phyloP scores from a whole-genome alignment of 2,888 invertebrate genomes.

The Abrostola triplasia region DNA sequence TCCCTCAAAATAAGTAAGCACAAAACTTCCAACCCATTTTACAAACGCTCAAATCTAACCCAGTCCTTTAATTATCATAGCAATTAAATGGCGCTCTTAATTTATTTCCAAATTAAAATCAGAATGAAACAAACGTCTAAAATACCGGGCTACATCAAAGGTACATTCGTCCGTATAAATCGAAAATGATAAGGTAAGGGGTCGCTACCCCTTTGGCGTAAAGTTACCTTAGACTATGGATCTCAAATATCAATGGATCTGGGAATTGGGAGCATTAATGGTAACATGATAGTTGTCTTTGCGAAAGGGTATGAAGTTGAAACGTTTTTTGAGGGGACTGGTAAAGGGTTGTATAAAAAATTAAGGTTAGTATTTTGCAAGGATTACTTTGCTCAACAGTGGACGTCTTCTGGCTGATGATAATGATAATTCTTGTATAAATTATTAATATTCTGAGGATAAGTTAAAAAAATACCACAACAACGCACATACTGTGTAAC shows the following conservation, averaged over 20 bases:
- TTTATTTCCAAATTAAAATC: slow-evolving; percentile 37
- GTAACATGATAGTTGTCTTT: slow-evolving; percentile 51
- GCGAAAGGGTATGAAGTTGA: slow-evolving; percentile 37
- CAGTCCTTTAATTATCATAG: slow-evolving; percentile 4
- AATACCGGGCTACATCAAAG: slow-evolving; percentile 41
- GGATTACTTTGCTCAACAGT: too few species aligned
- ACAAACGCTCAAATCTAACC: not conserved
- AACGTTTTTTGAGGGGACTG: slow-evolving; percentile 17
- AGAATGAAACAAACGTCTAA: slow-evolving; percentile 37
- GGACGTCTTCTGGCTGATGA: too few species aligned
- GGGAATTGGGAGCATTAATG: slow-evolving; percentile 43
- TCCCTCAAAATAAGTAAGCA: not conserved
- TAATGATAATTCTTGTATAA: too few species aligned
- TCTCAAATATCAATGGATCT: slow-evolving; percentile 49
- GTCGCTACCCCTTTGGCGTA: slow-evolving; percentile 31
- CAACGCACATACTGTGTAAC: too few species aligned
- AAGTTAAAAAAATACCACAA: too few species aligned
- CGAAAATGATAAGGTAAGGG: slow-evolving; percentile 38
- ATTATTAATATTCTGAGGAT: too few species aligned
- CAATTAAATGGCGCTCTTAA: slow-evolving; percentile 31
- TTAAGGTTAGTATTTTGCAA: too few species aligned
- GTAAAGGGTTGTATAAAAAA: not conserved
- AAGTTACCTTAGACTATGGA: slow-evolving; percentile 46
- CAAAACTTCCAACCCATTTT: not conserved
- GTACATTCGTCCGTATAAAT: slow-evolving; percentile 38